Evolutionary conservation across 2,888 invertebrate genomes (phyloP), one percentile per base, ranked within the genome.

Genomic region (Pycnomerus fuliginosus): DNA sequence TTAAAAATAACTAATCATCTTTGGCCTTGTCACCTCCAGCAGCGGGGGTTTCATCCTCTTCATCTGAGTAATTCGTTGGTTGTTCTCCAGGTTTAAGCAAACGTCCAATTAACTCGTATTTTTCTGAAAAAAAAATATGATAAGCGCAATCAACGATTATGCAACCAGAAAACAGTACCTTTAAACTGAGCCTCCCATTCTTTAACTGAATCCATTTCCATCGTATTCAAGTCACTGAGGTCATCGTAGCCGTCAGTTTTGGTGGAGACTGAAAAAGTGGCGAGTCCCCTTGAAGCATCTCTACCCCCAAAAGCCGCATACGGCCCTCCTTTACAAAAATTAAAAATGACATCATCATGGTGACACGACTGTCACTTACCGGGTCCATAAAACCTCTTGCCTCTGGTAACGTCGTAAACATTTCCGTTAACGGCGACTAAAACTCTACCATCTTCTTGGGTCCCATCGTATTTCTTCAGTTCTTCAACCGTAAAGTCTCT

Each of bases 101-200:
- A 64, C 86, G 84, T 10, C 97, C 97, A 22, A 97, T 90, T 52
- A 87, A 83, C 24, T 90, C 89, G 72, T 97, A 97, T 73, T 90
- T 94, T 78, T 97, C 96, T 94, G 78, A 16, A 63, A 60, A 58
- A 27, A 10, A 7, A 27, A 27, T 27, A 20, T 8, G 20, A 20
- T 8, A 20, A 20, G 11, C 23, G 11, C 11, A 23, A 23, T 11
- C 23, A 11, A 11, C 23, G 23, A 11, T 3, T n/a, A n/a, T 11
- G 24, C 40, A 47, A 36, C 29, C 12, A 7, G 7, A 12, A 22
- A 40, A 65, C n/a, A n/a, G n/a, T 76, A 91, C 94, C 95, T 82
- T 87, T 87, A 71, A 98, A 94, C 71, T 97, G 97, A 73, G 89
- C 88, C 72, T 96, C 95, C 98, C 98, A 98, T 75, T 98, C 97